These are phyloP conservation scores for Rotaria sp. DNA, from an alignment of 2,888 invertebrate genomes.

Conservation along the genomic window DNA sequence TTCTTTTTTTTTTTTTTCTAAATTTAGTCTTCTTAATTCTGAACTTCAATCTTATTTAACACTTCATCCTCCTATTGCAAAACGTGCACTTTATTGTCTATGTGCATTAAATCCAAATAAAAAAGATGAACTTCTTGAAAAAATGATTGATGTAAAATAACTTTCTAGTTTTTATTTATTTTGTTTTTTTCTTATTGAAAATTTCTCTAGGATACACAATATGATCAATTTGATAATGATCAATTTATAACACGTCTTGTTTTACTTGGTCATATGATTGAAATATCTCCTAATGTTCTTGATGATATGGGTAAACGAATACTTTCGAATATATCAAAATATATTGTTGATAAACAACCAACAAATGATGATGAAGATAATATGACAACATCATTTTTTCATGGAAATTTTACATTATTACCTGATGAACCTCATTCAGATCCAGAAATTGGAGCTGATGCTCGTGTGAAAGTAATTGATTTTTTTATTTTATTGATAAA, in stretches of 20 bases:
- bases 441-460: not conserved
- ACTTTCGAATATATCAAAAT: not conserved
- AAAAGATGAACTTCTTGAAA: constrained; percentile 1
- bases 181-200: not conserved
- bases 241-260: constrained; percentile 24
- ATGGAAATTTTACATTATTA: not conserved
- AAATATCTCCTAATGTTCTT: not conserved
- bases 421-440: constrained; percentile 5
- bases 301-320: not conserved
- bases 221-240: constrained; percentile 20
- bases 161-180: not conserved
- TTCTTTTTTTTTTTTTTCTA: not conserved
- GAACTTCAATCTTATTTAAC: not conserved
- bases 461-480: constrained; percentile 1
- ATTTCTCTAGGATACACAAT: not conserved
- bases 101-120: not conserved
- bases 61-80: constrained; percentile 8
- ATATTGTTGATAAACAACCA: not conserved
- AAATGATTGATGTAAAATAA: not conserved
- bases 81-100: constrained; percentile 1
- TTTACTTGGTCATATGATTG: constrained; percentile 12
- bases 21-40: not conserved
- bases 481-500: not conserved
- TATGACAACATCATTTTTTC: not conserved
- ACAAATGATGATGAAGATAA: not conserved